Conservation (phyloP, 2,113 vertebrate species). For the Pomatostomus ruficeps region DNA sequence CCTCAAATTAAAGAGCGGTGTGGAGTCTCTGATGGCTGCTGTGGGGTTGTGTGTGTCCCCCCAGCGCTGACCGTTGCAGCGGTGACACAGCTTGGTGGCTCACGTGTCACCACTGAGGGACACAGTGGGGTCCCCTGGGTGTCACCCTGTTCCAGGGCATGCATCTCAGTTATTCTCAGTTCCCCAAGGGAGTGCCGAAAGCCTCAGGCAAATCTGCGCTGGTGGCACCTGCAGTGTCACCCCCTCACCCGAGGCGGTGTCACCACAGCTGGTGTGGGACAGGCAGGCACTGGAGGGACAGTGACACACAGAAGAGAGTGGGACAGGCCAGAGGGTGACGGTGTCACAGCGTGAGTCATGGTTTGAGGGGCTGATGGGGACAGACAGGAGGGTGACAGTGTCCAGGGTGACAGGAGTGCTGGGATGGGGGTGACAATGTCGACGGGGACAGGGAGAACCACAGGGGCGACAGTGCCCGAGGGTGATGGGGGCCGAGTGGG, state of each 20-base stretch:
- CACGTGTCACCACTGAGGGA: background rate
- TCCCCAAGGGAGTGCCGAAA: background rate
- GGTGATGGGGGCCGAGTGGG: background rate
- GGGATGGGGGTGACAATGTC: background rate
- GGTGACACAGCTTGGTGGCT: background rate
- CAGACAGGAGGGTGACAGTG: background rate
- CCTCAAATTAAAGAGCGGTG: background rate
- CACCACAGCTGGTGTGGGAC: background rate
- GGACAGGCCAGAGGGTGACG: background rate
- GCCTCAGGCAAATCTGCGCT: background rate
- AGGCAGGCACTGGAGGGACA: too few species aligned
- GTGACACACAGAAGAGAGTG: background rate
- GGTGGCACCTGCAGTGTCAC: background rate
- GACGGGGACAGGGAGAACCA: background rate
- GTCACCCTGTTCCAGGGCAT: accelerated
- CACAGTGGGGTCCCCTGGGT: background rate
- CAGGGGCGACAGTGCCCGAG: background rate
- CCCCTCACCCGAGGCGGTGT: accelerated
- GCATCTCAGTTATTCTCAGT: background rate
- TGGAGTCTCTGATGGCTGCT: background rate
- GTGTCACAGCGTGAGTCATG: background rate
- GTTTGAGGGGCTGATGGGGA: background rate
- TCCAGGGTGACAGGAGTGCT: background rate
- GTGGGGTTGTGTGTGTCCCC: background rate
- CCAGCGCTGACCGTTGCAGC: background rate